A percentile compares a stretch with the other conserved stretches of the same genome.
phyloP scores from a whole-genome alignment of 2,888 invertebrate genomes.

The Rapana venosa region DNA sequence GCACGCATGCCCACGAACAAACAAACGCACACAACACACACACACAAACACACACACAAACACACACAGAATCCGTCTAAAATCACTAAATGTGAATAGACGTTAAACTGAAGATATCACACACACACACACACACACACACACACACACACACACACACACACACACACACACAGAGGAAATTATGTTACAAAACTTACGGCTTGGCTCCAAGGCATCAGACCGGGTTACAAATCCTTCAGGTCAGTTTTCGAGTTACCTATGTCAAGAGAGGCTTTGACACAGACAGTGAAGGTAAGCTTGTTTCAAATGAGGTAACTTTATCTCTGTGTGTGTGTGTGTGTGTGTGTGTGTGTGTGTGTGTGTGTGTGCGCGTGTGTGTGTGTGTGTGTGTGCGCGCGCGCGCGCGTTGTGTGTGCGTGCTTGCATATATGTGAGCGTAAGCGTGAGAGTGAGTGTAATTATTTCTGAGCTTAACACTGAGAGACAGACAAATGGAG shows the following conservation, averaged over 20 bases:
- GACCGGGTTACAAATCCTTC: not conserved
- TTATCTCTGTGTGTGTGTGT: too few species aligned
- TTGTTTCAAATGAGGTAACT: too few species aligned
- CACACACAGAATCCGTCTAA: not conserved
- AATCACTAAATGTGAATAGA: too few species aligned
- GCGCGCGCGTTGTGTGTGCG: too few species aligned
- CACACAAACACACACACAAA: not conserved
- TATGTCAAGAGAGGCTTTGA: too few species aligned
- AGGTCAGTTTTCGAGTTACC: not conserved
- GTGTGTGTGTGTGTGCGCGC: too few species aligned
- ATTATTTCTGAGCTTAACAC: too few species aligned
- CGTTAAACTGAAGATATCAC: too few species aligned
- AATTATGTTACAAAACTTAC: not conserved
- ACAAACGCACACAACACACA: not conserved
- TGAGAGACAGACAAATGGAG: not conserved
- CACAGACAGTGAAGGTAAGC: too few species aligned
- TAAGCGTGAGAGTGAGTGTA: not conserved
- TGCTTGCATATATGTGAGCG: too few species aligned
- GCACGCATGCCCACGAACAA: slow-evolving; percentile 29
- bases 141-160: not conserved
- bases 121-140: not conserved
- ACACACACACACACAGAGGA: not conserved
- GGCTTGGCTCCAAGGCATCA: not conserved
- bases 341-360: too few species aligned
- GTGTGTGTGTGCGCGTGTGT: too few species aligned